Percentiles rank a stretch among this genome's conserved stretches.
Conservation (phyloP, 2,888 invertebrate genomes). For the Heliconius cydno region DNA sequence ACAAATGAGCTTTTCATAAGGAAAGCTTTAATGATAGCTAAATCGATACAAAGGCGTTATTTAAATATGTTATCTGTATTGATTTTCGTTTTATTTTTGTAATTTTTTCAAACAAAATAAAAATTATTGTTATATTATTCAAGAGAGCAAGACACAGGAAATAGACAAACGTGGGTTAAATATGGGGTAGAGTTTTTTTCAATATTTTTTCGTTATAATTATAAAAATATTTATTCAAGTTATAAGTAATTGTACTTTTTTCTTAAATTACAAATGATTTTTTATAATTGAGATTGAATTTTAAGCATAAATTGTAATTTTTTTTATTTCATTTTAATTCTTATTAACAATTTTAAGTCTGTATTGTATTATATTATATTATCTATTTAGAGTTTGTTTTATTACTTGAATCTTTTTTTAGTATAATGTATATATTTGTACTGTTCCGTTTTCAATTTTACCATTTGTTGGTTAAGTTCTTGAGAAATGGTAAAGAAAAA, state of each 20-base stretch:
- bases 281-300: constrained; percentile 2
- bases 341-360: neutral
- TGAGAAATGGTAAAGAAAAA: neutral
- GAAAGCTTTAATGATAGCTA: too few relatives aligned
- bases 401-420: neutral
- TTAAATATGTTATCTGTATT: neutral
- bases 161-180: too few relatives aligned
- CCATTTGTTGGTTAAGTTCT: neutral
- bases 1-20: neutral
- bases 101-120: too few relatives aligned
- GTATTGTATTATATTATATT: neutral
- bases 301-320: constrained; percentile 10
- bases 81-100: neutral
- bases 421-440: constrained; percentile 11
- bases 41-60: neutral
- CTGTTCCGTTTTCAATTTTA: neutral
- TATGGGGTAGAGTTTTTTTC: too few relatives aligned
- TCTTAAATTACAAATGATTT: constrained; percentile 3
- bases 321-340: neutral
- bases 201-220: too few relatives aligned
- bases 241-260: neutral
- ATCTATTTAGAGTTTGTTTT: constrained; percentile 13
- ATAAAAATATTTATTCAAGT: too few relatives aligned
- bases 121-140: too few relatives aligned
- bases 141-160: too few relatives aligned